These are phyloP conservation scores for Cichlasoma orientale DNA, from an alignment of 2,797 vertebrate species.

Conservation along the genomic window DNA sequence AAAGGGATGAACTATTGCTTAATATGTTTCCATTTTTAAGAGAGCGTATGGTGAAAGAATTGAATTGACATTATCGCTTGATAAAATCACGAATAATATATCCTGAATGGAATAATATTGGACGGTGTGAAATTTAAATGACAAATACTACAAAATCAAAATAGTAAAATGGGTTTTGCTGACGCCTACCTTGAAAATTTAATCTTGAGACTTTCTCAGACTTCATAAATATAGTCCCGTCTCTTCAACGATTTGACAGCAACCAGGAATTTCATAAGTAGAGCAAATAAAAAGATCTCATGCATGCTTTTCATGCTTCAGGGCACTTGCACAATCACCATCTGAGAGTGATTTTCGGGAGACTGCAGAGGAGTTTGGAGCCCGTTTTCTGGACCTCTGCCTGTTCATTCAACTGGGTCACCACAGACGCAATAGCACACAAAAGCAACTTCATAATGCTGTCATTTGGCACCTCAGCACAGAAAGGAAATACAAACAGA, in stretches of 20 bases:
- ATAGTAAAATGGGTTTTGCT: conserved; percentile 14
- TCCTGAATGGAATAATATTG: conserved; percentile 16
- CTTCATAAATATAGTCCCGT: conserved; percentile 16
- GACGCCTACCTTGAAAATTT: conserved; percentile 24
- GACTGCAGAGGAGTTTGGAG: conserved; percentile 51
- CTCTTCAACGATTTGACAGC: conserved; percentile 53
- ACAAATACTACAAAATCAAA: conserved; percentile 17
- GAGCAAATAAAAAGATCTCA: conserved; percentile 60
- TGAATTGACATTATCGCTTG: background rate
- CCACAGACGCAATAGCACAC: conserved; percentile 59
- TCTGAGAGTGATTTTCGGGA: conserved; percentile 50
- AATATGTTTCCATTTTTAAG: conserved; percentile 13
- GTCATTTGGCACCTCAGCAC: conserved; percentile 69
- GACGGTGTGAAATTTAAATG: conserved; percentile 21
- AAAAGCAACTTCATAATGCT: conserved; percentile 71
- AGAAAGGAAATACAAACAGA: conserved; percentile 67
- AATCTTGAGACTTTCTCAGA: conserved; percentile 5
- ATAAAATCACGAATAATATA: conserved; percentile 21
- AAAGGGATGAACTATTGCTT: conserved; percentile 22
- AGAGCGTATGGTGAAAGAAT: background rate
- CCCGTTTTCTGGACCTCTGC: conserved; percentile 64
- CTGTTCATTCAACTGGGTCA: conserved; percentile 75
- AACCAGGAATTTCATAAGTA: conserved; percentile 54
- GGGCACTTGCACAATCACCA: conserved; percentile 50
- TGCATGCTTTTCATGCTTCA: conserved; percentile 59